A percentile compares a stretch with the other conserved stretches of the same genome.
Conservation (phyloP, 2,113 vertebrate genomes). For the Marcusenius ussheri region DNA sequence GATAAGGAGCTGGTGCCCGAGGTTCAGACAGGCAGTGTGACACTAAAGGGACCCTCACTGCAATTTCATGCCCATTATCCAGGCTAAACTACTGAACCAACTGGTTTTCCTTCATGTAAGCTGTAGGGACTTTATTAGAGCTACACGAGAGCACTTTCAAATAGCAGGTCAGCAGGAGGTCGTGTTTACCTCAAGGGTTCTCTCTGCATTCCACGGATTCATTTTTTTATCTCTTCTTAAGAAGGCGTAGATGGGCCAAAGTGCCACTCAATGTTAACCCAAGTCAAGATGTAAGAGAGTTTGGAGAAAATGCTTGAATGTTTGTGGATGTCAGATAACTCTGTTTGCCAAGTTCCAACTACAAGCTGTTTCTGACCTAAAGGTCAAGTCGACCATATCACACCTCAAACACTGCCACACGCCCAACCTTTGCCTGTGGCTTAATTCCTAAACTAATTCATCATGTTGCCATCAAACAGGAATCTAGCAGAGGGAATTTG, state of each 20-base stretch:
- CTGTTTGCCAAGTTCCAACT: background rate
- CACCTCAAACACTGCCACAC: background rate
- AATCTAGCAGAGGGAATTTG: background rate
- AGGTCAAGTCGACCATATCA: background rate
- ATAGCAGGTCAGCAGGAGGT: slow-evolving; percentile 41
- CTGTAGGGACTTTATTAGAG: slow-evolving; percentile 26
- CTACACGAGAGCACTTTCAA: slow-evolving; percentile 42
- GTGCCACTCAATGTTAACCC: background rate
- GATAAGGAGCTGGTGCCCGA: background rate
- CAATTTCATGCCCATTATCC: slow-evolving; percentile 27
- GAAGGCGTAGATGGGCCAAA: background rate
- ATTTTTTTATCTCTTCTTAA: slow-evolving; percentile 9
- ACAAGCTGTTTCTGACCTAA: background rate
- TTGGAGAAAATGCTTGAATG: background rate
- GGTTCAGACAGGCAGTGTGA: background rate
- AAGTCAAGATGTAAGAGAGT: background rate
- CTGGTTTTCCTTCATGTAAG: slow-evolving; percentile 22
- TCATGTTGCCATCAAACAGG: background rate
- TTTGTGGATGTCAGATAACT: background rate
- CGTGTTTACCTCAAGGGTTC: slow-evolving; percentile 41
- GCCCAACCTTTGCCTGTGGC: background rate
- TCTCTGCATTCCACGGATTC: slow-evolving; percentile 28
- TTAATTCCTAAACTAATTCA: background rate
- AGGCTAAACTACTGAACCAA: slow-evolving; percentile 22
- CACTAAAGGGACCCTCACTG: background rate